Conservation (phyloP, 1,140 invertebrate genomes). For the Laupala kohalensis region DNA sequence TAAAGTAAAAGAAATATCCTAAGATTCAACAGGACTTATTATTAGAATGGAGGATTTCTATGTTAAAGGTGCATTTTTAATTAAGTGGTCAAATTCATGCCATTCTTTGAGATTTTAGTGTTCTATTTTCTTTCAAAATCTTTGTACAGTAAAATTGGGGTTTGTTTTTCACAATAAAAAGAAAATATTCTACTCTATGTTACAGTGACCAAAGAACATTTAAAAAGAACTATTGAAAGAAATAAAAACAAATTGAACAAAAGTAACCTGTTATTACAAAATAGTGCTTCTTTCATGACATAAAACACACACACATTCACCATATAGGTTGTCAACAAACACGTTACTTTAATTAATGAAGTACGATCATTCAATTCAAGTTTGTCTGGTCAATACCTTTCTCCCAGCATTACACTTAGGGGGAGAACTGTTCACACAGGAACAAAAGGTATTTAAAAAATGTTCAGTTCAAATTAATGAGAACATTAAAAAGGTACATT, state of each 20-base stretch:
- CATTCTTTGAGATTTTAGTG: constrained; percentile 4
- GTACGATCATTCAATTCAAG: background rate
- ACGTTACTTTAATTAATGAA: background rate
- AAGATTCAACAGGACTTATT: too few relatives aligned
- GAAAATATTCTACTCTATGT: constrained; percentile 12
- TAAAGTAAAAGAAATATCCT: too few relatives aligned
- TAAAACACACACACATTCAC: constrained; percentile 11
- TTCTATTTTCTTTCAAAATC: constrained; percentile 7
- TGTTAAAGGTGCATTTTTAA: constrained; percentile 6
- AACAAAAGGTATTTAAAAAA: background rate
- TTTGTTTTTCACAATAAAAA: constrained; percentile 11
- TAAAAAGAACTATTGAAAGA: constrained; percentile 8
- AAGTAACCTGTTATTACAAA: constrained; percentile 12
- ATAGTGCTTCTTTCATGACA: constrained; percentile 11
- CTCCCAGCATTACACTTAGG: constrained; percentile 4
- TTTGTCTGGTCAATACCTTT: background rate
- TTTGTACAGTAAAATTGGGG: constrained; percentile 15
- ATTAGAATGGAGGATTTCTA: constrained; percentile 6
- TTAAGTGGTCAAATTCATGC: constrained; percentile 8
- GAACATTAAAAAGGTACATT: background rate
- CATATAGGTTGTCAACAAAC: background rate
- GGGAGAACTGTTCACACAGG: background rate
- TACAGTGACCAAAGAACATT: constrained; percentile 11
- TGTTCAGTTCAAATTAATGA: constrained; percentile 8
- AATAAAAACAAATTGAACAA: constrained; percentile 10